Evolutionary conservation across 2,888 invertebrate species (phyloP), one percentile per base, ranked within the genome.

Genomic region (Zhengitettix transpicula): DNA sequence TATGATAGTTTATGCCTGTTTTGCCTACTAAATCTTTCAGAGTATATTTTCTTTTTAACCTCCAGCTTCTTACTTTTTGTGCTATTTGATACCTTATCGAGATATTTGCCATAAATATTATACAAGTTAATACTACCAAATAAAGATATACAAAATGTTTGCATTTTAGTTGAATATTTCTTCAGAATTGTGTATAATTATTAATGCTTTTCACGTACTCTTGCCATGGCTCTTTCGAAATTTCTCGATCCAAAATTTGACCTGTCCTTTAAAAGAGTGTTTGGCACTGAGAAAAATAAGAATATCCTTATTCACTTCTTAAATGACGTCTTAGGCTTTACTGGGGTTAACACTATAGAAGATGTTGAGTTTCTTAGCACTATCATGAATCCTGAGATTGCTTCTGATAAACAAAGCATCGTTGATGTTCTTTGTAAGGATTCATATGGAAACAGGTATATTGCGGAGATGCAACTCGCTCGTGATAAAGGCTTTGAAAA

Each of bases 351-450:
- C 42, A 44, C 12, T 47, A 57, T 61, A 42, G 77, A 69, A 77
- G 77, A 16, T 76, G 76, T 59, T 79, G 80, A 52, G 79, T 81
- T 67, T 79, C 80, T 40, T 81, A 81, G 67, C 77, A 80, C 67
- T 79, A 55, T 55, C 42, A 64, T 66, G 17, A 67, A 78, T 56
- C 68, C 80, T 11, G 78, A 80, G 77, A 70, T 75, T 62, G 77
- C 79, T 9, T 3, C 52, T 40, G 10, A 40, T 8, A 67, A 66
- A 56, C 66, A 67, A 59, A 66, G 66, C 56, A 67, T 67, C 64
- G 66, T 67, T 58, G 67, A 68, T 66, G 67, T 68, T 54, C 64
- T 67, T 16, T 67, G 67, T 64, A 66, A 44, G 52, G 67, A 67
- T 62, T 60, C 60, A 42, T 40, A 15, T 41, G 68, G 67, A 8